Conservation (phyloP, 2,797 vertebrate genomes). For the Tragopan temminckii region DNA sequence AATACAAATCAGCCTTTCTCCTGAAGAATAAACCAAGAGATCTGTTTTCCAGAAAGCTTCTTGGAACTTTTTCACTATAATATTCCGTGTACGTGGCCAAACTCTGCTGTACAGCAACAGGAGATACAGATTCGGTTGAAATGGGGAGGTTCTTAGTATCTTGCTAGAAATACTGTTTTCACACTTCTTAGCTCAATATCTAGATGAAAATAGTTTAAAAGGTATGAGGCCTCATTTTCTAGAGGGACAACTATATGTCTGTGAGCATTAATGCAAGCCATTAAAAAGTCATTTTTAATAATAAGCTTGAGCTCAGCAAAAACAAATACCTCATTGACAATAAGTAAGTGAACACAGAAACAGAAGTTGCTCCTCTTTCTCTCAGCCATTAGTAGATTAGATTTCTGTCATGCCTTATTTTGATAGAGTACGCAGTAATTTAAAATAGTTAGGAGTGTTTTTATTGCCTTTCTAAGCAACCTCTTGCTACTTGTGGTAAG, state of each 20-base stretch:
- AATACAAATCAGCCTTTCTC: not conserved
- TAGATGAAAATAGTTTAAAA: not conserved
- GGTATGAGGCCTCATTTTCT: not conserved
- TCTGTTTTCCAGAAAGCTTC: not conserved
- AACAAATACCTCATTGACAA: constrained; percentile 58
- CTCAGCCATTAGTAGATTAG: constrained; percentile 61
- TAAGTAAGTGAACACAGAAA: constrained; percentile 64
- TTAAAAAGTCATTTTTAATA: constrained; percentile 16
- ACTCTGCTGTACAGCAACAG: not conserved
- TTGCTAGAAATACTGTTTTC: not conserved
- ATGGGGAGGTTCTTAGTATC: not conserved
- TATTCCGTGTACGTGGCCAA: not conserved
- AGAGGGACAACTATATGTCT: not conserved
- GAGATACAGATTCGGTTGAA: not conserved
- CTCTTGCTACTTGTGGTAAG: constrained; percentile 48
- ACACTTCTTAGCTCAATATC: not conserved
- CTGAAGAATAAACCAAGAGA: not conserved
- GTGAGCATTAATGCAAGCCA: not conserved
- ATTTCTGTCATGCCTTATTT: constrained; percentile 58
- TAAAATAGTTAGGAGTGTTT: constrained; percentile 62
- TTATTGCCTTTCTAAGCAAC: constrained; percentile 42
- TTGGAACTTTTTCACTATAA: not conserved
- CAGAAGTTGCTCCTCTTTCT: constrained; percentile 45
- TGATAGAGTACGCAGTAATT: constrained; percentile 34
- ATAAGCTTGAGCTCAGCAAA: constrained; percentile 15